Evolutionary conservation across 53 echinoderm and acorn worm species (phyloP).

Genomic region (Arbacia lixula): DNA sequence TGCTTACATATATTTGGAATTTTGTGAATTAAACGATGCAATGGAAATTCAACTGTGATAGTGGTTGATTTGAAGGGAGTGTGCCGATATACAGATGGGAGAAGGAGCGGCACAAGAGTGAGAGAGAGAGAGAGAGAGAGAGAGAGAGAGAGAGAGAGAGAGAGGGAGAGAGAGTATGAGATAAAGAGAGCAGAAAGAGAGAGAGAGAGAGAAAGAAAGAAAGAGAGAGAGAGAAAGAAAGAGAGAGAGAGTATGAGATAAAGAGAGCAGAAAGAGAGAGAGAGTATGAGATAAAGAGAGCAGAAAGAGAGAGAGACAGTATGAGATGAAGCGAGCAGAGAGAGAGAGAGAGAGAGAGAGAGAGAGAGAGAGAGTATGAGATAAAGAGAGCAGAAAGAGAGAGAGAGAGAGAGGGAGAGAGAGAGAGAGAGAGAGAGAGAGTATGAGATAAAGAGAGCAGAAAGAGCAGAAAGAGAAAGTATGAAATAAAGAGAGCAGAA

Average conservation of each 20-base stretch:
- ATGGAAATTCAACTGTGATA: too few species aligned
- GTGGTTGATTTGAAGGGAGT: too few species aligned
- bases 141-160: slow-evolving; percentile 11
- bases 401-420: not conserved
- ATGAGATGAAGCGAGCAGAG: not conserved
- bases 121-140: not conserved
- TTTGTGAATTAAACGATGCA: too few species aligned
- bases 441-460: too few species aligned
- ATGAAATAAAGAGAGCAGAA: too few species aligned
- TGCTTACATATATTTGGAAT: too few species aligned
- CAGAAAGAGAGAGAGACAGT: not conserved
- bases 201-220: not conserved
- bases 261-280: not conserved
- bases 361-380: not conserved
- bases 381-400: not conserved
- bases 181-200: not conserved
- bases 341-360: not conserved
- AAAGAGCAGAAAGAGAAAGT: too few species aligned
- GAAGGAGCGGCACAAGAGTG: too few species aligned
- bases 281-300: not conserved
- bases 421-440: not conserved
- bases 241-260: not conserved
- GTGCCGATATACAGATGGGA: too few species aligned
- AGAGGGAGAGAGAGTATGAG: not conserved
- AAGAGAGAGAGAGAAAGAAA: not conserved